These are phyloP conservation scores for Nasonia giraulti DNA, from an alignment of 1,140 invertebrate species.

Conservation along the genomic window DNA sequence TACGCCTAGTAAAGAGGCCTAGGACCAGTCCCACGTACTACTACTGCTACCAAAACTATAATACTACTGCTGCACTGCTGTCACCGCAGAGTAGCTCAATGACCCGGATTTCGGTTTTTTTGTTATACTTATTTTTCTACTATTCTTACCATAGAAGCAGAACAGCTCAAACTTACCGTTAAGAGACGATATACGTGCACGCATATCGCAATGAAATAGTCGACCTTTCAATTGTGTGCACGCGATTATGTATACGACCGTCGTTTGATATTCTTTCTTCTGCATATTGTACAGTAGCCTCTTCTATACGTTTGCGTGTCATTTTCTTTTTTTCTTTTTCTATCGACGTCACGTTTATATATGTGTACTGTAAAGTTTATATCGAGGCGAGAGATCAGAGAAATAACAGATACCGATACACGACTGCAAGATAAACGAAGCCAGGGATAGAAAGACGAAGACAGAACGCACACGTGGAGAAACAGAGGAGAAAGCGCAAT, in stretches of 20 bases:
- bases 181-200: background rate
- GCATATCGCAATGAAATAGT: no score
- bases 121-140: background rate
- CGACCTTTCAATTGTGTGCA: background rate
- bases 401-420: background rate
- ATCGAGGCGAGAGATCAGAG: background rate
- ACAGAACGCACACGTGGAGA: no score
- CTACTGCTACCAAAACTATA: background rate
- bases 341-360: background rate
- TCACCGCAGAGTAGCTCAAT: background rate
- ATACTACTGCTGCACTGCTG: background rate
- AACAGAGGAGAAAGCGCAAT: background rate
- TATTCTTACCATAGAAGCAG: background rate
- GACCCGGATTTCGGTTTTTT: background rate
- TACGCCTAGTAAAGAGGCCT: slow-evolving; percentile 9
- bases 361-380: background rate
- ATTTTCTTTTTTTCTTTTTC: background rate
- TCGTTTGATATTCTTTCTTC: background rate
- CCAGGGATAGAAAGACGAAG: no score
- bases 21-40: background rate
- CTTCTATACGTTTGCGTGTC: background rate
- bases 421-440: background rate
- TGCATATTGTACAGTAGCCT: background rate
- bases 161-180: background rate
- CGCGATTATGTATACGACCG: background rate